Conservation (phyloP, 2,888 invertebrate species). For the Pyrocoelia pectoralis region DNA sequence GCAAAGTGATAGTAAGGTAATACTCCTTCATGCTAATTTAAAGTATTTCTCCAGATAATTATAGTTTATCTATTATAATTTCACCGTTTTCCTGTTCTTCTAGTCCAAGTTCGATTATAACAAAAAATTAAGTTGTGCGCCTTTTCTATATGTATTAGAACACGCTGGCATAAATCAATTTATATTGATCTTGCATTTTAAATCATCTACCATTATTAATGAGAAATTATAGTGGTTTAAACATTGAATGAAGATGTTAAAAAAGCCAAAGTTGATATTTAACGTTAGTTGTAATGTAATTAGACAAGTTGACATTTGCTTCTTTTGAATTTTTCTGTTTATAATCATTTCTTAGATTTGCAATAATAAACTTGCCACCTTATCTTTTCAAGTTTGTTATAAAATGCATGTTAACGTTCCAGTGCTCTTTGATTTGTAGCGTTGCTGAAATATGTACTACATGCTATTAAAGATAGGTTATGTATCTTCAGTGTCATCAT, state of each 20-base stretch:
- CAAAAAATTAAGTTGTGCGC: not conserved
- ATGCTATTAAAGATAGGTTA: constrained; percentile 9
- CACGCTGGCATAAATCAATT: not conserved
- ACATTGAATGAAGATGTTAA: no score
- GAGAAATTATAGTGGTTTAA: not conserved
- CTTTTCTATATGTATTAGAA: no score
- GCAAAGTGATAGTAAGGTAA: not conserved
- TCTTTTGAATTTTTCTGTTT: no score
- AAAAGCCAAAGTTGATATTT: no score
- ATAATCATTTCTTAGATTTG: no score
- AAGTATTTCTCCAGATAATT: not conserved
- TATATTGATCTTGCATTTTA: constrained; percentile 1
- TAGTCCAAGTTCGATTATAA: not conserved
- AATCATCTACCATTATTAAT: not conserved
- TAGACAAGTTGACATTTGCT: no score
- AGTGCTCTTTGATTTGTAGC: constrained; percentile 13
- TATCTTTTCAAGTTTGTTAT: not conserved
- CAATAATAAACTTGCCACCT: no score
- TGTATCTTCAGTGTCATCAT: constrained; percentile 19
- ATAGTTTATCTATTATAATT: not conserved
- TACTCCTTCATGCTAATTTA: not conserved
- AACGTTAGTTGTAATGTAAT: no score
- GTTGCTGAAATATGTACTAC: constrained; percentile 15
- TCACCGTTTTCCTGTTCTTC: not conserved
- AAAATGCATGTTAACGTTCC: constrained; percentile 1